phyloP scores from a whole-genome alignment of 1,140 invertebrate genomes.

The Drosophila eugracilis region DNA sequence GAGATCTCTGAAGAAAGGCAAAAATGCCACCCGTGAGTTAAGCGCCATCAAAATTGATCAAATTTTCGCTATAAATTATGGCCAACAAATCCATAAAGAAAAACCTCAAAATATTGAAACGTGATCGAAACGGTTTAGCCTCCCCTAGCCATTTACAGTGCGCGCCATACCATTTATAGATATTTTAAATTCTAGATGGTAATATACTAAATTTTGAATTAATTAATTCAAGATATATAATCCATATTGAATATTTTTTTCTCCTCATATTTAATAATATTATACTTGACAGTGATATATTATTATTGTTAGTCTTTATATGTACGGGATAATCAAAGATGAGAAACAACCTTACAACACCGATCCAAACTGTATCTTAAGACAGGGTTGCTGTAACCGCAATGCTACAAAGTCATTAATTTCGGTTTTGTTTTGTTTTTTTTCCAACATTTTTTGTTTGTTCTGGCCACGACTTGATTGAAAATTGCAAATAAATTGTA shows the following conservation, averaged over 20 bases:
- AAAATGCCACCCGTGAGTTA: slow-evolving; percentile 62
- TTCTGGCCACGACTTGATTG: slow-evolving; percentile 80
- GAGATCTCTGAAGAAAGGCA: not conserved
- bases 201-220: too few species aligned
- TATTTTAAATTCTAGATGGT: too few species aligned
- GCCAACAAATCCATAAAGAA: slow-evolving; percentile 45
- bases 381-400: slow-evolving; percentile 32
- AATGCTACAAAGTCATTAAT: slow-evolving; percentile 66
- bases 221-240: too few species aligned
- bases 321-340: too few species aligned
- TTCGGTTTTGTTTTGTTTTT: slow-evolving; percentile 41
- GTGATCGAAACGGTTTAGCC: slow-evolving; percentile 62
- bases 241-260: not conserved
- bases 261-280: not conserved
- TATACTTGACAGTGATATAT: too few species aligned
- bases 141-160: slow-evolving; percentile 30
- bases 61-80: slow-evolving; percentile 79
- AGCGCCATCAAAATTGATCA: slow-evolving; percentile 62
- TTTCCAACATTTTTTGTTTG: slow-evolving; percentile 28
- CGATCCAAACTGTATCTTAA: slow-evolving; percentile 6
- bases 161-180: slow-evolving; percentile 1
- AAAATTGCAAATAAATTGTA: slow-evolving; percentile 84
- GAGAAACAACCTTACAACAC: slow-evolving; percentile 11
- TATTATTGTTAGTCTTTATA: too few species aligned
- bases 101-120: slow-evolving; percentile 75